phyloP scores from a whole-genome alignment of 2,797 vertebrate species.

The Pampus argenteus region DNA sequence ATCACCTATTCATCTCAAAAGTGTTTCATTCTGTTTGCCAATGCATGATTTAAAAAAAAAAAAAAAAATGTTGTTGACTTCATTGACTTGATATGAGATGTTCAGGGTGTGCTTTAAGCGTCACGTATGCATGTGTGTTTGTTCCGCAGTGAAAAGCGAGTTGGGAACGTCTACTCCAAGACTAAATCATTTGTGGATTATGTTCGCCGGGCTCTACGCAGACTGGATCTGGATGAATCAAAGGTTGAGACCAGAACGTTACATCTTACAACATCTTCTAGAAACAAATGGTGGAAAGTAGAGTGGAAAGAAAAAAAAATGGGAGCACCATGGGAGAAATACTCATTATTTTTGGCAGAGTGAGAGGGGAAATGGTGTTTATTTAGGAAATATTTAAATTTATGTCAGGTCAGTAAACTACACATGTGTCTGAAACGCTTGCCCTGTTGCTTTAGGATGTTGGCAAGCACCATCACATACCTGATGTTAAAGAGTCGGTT shows the following conservation, averaged over 20 bases:
- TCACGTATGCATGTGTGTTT: slow-evolving; percentile 24
- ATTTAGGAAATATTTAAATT: slow-evolving; percentile 1
- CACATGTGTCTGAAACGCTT: neutral
- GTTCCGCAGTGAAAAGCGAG: slow-evolving; percentile 85
- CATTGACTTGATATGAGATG: neutral
- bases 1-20: slow-evolving; percentile 36
- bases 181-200: slow-evolving; percentile 94
- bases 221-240: slow-evolving; percentile 92
- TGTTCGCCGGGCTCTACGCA: slow-evolving; percentile 89
- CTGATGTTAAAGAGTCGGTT: slow-evolving; percentile 10
- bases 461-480: neutral
- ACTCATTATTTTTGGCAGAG: neutral
- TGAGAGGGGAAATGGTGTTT: slow-evolving; percentile 8
- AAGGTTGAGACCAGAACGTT: slow-evolving; percentile 82
- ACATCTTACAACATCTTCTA: slow-evolving; percentile 10
- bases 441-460: neutral
- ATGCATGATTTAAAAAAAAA: slow-evolving; percentile 8
- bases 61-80: slow-evolving; percentile 6
- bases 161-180: slow-evolving; percentile 95
- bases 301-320: neutral
- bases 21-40: slow-evolving; percentile 23
- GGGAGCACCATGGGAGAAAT: neutral
- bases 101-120: slow-evolving; percentile 1
- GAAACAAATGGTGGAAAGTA: slow-evolving; percentile 23
- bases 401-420: neutral